Evolutionary conservation across 1,140 invertebrate species (phyloP), one percentile per base, ranked within the genome.

Genomic region (Drosophila truncata): DNA sequence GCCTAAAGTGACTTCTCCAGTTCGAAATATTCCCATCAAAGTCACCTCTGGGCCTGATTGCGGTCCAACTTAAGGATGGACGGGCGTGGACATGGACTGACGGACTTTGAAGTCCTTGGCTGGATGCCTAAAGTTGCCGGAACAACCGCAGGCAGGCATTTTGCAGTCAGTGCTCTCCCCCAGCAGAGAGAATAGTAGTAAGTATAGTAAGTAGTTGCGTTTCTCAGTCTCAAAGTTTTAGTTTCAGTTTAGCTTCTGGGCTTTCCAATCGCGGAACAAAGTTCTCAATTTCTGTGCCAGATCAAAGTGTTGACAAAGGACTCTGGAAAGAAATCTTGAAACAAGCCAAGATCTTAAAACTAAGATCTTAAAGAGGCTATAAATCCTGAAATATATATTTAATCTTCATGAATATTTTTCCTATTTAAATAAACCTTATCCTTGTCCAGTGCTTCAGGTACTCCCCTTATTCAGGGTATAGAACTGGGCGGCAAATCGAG

Each of bases 21-120:
- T 60, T 64, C 52, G 25, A 57, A 78, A 78, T 63, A 72, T 47
- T 72, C 54, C 46, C 60, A 79, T 79, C 67, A 72, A 67, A 47
- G 65, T 54, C 75, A 76, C 49, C 66, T 67, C 63, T 37, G 46
- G 46, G 41, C 59, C 20, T 69, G 66, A 69, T 69, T 69, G 63
- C 66, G 66, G 46, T 67, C 25, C 33, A 37, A 66, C 42, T 57
- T 31, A 39, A 57, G 62, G 31, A 23, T 20, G 62, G 62, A 16
- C 25, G 27, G 27, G 49, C 18, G 20, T 20, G 46, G 23, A 8
- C 5, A 5, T 11, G 25, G 46, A 23, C 33, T 18, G 55, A 16
- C 14, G 35, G 35, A 33, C 62, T 41, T 65, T 61, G 13, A 31
- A 35, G 63, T 65, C 63, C 54, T 65, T 37, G 33, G 20, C 52